Evolutionary conservation across 2,888 invertebrate genomes (phyloP).

Genomic region (Congeria kusceri): DNA sequence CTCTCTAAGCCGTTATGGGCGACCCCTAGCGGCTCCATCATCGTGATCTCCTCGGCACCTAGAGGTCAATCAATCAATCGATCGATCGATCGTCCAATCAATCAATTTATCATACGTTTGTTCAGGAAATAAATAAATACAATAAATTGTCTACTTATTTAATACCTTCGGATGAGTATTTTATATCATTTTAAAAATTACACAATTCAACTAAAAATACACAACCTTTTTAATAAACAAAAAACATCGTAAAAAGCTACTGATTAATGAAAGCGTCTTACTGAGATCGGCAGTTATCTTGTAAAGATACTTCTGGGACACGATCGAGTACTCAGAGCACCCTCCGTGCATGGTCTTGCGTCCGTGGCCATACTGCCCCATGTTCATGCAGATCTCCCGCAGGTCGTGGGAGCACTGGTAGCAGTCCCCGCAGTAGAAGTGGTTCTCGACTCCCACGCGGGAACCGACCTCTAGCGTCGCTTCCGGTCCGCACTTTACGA

Average conservation of each 20-base stretch:
- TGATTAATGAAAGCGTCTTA: conserved; percentile 42
- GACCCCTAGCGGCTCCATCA: conserved; percentile 82
- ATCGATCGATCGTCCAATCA: too few species aligned
- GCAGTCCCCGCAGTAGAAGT: conserved; percentile 81
- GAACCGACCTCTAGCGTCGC: conserved; percentile 75
- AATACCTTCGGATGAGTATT: too few species aligned
- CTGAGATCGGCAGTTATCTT: conserved; percentile 73
- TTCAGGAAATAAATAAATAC: too few species aligned
- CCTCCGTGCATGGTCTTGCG: conserved; percentile 80
- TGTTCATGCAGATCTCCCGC: conserved; percentile 78
- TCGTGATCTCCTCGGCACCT: conserved; percentile 79
- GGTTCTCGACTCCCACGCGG: conserved; percentile 81
- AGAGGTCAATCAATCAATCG: not conserved
- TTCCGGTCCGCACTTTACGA: conserved; percentile 80
- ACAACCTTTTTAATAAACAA: too few species aligned
- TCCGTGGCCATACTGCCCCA: conserved; percentile 83
- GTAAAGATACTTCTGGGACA: conserved; percentile 79
- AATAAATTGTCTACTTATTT: too few species aligned
- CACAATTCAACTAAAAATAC: too few species aligned
- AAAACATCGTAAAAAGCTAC: too few species aligned
- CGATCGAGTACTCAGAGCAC: conserved; percentile 82
- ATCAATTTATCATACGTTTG: too few species aligned
- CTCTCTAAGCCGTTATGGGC: conserved; percentile 82
- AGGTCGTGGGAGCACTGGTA: conserved; percentile 77
- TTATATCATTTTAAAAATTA: too few species aligned